Percentiles rank a stretch among this genome's conserved stretches.
These are phyloP conservation scores for Novumbra hubbsi DNA, from an alignment of 2,797 vertebrate genomes.

Conservation along the genomic window DNA sequence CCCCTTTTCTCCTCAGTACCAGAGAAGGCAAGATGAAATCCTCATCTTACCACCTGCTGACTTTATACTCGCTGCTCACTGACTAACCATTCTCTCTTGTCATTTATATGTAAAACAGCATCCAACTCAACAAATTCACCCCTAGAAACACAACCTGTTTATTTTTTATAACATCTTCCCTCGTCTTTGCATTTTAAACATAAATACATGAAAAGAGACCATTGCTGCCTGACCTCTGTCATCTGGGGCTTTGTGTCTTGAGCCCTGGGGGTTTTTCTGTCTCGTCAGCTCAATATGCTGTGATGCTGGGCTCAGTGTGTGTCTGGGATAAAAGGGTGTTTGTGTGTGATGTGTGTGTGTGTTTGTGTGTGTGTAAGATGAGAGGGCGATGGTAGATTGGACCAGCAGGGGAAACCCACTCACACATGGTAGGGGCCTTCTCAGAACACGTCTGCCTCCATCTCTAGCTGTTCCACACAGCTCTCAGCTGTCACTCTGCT, in stretches of 20 bases:
- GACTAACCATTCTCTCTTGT: conserved; percentile 33
- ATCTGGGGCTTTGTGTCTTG: conserved; percentile 22
- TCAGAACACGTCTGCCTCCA: too few species aligned
- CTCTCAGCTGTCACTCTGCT: neutral
- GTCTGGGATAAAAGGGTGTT: neutral
- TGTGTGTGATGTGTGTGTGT: conserved; percentile 24
- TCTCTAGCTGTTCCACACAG: conserved; percentile 23
- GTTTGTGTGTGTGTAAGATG: conserved; percentile 10
- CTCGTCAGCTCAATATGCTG: conserved; percentile 26
- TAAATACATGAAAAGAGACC: conserved; percentile 30
- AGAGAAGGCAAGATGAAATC: conserved; percentile 28
- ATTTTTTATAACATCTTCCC: conserved; percentile 23
- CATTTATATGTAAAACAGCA: conserved; percentile 54
- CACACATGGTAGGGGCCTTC: conserved; percentile 23
- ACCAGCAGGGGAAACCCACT: conserved; percentile 24
- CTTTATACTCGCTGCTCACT: conserved; percentile 13
- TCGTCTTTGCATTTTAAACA: conserved; percentile 47
- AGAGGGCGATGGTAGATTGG: conserved; percentile 10
- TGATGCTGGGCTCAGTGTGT: conserved; percentile 37
- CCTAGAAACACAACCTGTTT: conserved; percentile 36
- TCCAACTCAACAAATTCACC: conserved; percentile 50
- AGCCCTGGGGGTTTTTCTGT: conserved; percentile 18
- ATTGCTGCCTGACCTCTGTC: conserved; percentile 28
- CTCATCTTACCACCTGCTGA: conserved; percentile 39
- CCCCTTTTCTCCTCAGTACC: neutral